Evolutionary conservation across 2,797 vertebrate genomes (phyloP), one percentile per base, ranked within the genome.

Genomic region (Spea hammondii): DNA sequence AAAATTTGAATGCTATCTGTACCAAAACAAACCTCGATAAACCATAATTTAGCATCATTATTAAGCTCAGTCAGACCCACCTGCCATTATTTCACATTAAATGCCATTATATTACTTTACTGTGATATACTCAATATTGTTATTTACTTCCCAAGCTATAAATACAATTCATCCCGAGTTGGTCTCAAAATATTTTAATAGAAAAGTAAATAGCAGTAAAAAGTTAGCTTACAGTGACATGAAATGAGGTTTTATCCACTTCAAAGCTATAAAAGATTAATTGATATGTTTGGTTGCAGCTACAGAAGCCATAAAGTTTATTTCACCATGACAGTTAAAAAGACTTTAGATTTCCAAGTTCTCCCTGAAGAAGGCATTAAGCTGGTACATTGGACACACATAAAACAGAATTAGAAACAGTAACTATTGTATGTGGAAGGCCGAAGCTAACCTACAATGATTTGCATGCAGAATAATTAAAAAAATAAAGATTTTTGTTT

Each of bases 301-400:
- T 69, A 57, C 53, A 12, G 44, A 46, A 68, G 32, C 74, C 48
- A 53, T 76, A 44, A 4, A 13, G 53, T 55, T 69, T 9, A 44
- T 76, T 67, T 55, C 4, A 59, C 14, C 5, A 49, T 68, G 60
- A 53, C 54, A 49, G 60, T 12, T 65, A 57, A 14, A 9, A 3
- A 12, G 53, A 54, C 14, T 59, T 76, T 59, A 12, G 53, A 54
- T 8, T 59, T 76, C 50, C 65, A 69, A 75, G 64, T n/a, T 17
- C 32, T 32, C 32, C 32, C 32, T 32, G 32, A 32, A 32, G 32
- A 32, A 11, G 64, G 53, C 57, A 55, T 67, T 55, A 55, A 62
- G 67, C 60, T 47, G 51, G 73, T 45, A 67, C 65, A 67, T 57
- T 48, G 73, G 67, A 67, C 32, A 65, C 54, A 75, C 50, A 55